phyloP scores from a whole-genome alignment of 2,113 vertebrate species.

The Dinomys branickii region DNA sequence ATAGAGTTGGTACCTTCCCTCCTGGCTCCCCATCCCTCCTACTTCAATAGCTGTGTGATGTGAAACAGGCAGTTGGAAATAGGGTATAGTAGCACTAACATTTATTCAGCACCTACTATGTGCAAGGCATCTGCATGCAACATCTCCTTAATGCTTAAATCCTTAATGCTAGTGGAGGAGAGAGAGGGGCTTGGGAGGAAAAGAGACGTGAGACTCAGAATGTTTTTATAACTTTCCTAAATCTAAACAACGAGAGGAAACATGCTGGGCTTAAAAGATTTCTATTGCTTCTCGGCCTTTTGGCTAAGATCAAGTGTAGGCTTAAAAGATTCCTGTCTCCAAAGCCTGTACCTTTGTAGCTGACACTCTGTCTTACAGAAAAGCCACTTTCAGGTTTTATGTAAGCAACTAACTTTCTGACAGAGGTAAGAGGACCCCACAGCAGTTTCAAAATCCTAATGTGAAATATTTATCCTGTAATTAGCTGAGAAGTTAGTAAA shows the following conservation, averaged over 20 bases:
- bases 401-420: not conserved
- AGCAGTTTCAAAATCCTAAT: not conserved
- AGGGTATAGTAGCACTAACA: too few relatives aligned
- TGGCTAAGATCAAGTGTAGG: too few relatives aligned
- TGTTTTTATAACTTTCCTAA: not conserved
- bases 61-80: not conserved
- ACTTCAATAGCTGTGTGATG: not conserved
- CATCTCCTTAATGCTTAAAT: not conserved
- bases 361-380: not conserved
- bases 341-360: not conserved
- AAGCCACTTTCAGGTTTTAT: not conserved
- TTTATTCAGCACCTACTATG: not conserved
- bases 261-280: not conserved
- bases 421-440: not conserved
- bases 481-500: not conserved
- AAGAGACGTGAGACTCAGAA: not conserved
- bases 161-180: not conserved
- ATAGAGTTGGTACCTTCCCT: not conserved
- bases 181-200: too few relatives aligned
- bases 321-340: too few relatives aligned
- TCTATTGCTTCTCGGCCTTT: too few relatives aligned
- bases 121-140: not conserved
- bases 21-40: not conserved
- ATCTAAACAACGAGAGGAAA: not conserved
- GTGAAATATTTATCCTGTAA: not conserved